A percentile compares a stretch with the other conserved stretches of the same genome.
These are phyloP conservation scores for Melopsittacus undulatus DNA, from an alignment of 2,797 vertebrate genomes.

Conservation along the genomic window DNA sequence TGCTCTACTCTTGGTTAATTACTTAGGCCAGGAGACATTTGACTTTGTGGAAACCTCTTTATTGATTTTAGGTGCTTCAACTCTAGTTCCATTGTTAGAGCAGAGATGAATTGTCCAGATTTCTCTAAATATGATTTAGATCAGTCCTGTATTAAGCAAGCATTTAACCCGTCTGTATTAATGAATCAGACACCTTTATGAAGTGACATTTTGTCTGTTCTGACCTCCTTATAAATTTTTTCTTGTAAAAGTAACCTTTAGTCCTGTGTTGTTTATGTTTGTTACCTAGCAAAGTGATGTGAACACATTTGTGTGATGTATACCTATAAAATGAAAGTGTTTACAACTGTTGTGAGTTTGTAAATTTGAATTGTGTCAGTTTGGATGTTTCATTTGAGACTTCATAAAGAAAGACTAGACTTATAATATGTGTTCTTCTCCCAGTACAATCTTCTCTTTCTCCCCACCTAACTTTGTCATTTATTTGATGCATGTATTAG, in stretches of 20 bases:
- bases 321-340: background rate
- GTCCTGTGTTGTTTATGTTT: background rate
- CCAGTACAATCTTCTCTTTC: background rate
- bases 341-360: background rate
- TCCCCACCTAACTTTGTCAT: fast-evolving
- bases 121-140: background rate
- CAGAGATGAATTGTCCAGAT: background rate
- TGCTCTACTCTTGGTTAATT: background rate
- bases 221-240: background rate
- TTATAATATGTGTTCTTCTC: background rate
- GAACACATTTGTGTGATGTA: background rate
- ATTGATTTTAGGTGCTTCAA: background rate
- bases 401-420: background rate
- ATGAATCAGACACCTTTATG: background rate
- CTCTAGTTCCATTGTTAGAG: background rate
- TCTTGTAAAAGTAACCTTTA: background rate
- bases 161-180: background rate
- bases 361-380: background rate
- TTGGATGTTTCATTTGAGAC: background rate
- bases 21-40: background rate
- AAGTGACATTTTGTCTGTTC: background rate
- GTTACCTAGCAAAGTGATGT: background rate
- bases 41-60: background rate
- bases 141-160: background rate
- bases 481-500: background rate